Conservation (phyloP, 1,140 invertebrate genomes). For the Meloidogyne chitwoodi region DNA sequence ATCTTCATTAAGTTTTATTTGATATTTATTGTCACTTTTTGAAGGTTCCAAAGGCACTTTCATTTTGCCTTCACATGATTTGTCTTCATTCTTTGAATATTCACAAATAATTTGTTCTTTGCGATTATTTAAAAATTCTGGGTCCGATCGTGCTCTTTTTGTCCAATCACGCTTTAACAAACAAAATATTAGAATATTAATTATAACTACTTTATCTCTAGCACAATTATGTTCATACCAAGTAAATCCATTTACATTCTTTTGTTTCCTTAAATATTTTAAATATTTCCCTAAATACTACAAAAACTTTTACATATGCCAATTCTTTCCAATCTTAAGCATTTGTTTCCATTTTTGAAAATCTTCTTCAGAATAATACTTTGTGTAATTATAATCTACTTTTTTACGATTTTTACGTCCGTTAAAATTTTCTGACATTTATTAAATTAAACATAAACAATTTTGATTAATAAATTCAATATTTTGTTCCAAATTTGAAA, state of each 20-base stretch:
- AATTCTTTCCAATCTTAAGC: neutral
- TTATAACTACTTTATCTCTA: neutral
- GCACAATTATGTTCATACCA: neutral
- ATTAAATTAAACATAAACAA: no score
- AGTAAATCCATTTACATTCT: neutral
- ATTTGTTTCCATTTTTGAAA: neutral
- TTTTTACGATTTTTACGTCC: neutral
- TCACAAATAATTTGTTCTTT: neutral
- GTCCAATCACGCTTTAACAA: no score
- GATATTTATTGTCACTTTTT: neutral
- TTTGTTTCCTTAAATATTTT: neutral
- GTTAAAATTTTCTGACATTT: no score
- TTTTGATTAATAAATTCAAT: no score
- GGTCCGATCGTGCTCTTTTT: no score
- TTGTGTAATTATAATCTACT: neutral
- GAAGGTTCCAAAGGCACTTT: neutral
- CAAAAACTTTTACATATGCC: neutral
- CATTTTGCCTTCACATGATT: constrained; percentile 5
- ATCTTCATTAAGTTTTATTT: neutral
- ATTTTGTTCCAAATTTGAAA: no score
- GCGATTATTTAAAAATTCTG: neutral
- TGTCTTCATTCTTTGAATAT: neutral
- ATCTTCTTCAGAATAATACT: neutral
- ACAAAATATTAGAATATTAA: no score
- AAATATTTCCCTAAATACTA: neutral